Percentiles rank a stretch among this genome's conserved stretches.
phyloP scores from a whole-genome alignment of 2,113 vertebrate species.

The Gymnocephalus cernua region DNA sequence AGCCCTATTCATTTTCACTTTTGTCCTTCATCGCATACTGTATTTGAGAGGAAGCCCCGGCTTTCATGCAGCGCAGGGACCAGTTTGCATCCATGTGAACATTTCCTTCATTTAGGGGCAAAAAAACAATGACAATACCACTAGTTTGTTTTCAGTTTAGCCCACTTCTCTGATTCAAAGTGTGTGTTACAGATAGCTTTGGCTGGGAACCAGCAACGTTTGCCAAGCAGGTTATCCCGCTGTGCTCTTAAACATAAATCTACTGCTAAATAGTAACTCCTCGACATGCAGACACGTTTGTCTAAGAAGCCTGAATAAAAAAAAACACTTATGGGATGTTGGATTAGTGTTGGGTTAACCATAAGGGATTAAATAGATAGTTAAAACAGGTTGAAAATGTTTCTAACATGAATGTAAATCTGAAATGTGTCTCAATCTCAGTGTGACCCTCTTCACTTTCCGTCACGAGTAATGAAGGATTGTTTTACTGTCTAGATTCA shows the following conservation, averaged over 20 bases:
- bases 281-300: slow-evolving; percentile 56
- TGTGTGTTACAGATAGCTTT: slow-evolving; percentile 70
- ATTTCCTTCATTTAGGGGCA: slow-evolving; percentile 69
- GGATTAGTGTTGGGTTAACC: slow-evolving; percentile 37
- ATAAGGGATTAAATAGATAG: slow-evolving; percentile 21
- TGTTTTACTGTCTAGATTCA: slow-evolving; percentile 14
- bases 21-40: slow-evolving; percentile 77
- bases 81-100: slow-evolving; percentile 60
- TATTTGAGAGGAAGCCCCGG: slow-evolving; percentile 73
- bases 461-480: slow-evolving; percentile 29
- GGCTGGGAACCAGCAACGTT: slow-evolving; percentile 71
- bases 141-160: slow-evolving; percentile 57
- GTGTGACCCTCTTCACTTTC: slow-evolving; percentile 24
- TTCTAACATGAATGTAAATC: slow-evolving; percentile 49
- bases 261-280: slow-evolving; percentile 73
- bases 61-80: slow-evolving; percentile 53
- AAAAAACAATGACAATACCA: slow-evolving; percentile 57
- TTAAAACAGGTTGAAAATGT: slow-evolving; percentile 7
- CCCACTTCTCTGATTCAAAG: slow-evolving; percentile 49
- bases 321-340: slow-evolving; percentile 50
- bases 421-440: slow-evolving; percentile 42
- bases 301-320: slow-evolving; percentile 58
- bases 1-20: slow-evolving; percentile 71
- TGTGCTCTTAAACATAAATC: slow-evolving; percentile 80
- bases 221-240: slow-evolving; percentile 77